A percentile compares a stretch with the other conserved stretches of the same genome.
phyloP scores from a whole-genome alignment of 2,113 vertebrate genomes.

The Scolopax mira region DNA sequence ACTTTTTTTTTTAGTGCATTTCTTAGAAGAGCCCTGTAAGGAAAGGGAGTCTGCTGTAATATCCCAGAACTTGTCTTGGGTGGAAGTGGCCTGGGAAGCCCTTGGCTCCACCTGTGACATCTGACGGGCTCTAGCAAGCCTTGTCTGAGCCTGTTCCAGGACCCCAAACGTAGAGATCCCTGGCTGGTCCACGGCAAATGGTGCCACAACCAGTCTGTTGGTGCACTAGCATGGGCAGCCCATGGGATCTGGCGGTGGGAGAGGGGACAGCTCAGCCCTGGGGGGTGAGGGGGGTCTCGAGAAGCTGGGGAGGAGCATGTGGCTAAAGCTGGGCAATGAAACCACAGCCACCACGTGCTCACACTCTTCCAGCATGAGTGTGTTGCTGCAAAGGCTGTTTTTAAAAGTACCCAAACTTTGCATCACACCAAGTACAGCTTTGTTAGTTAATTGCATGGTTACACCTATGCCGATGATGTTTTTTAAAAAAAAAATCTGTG shows the following conservation, averaged over 20 bases:
- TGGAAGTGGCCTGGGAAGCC: not conserved
- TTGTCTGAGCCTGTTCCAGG: not conserved
- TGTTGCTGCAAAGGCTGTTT: not conserved
- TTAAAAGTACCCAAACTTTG: not conserved
- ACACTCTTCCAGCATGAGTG: fast-evolving
- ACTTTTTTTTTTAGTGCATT: not conserved
- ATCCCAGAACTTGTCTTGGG: not conserved
- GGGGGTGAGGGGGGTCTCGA: fast-evolving
- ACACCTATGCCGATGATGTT: not conserved
- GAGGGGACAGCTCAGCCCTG: not conserved
- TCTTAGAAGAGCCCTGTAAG: not conserved
- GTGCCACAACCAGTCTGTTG: not conserved
- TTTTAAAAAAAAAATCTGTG: not conserved
- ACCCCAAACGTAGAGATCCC: not conserved
- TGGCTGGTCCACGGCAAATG: not conserved
- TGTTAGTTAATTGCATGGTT: not conserved
- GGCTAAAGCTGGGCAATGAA: not conserved
- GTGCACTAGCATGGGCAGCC: not conserved
- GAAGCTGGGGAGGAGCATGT: not conserved
- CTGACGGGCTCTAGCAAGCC: not conserved
- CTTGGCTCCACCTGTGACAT: not conserved
- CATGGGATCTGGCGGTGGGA: not conserved
- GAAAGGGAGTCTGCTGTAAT: not conserved
- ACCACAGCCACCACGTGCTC: fast-evolving
- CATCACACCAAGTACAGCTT: not conserved